Base-by-base conservation (phyloP, 1,140 invertebrate genomes). In the Brachionus sp. region DNA sequence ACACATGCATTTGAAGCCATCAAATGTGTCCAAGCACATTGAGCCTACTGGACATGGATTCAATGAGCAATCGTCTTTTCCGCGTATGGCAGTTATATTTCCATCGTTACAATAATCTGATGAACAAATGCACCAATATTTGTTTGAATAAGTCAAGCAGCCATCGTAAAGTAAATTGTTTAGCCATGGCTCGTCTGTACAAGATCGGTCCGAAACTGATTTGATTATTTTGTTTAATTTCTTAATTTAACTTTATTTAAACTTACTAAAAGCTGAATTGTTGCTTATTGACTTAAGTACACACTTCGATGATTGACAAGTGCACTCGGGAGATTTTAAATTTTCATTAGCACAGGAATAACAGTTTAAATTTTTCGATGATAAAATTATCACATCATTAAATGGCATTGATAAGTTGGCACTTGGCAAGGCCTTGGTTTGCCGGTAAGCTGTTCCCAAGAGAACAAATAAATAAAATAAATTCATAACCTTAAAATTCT, bases 1-100 rank as follows among this genome's bases (percentile, higher is more conserved):
- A 50, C 82, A 83, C 66, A 83, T 83, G 42, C 82, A 83, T 10
- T 64, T 70, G 39, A 73, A 83, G 3, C 82, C 82, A 62, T 83
- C 82, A 16, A 25, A 53, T 12, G 82, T 73, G 57, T 83, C 68
- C 10, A 83, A 46, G 44, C 80, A 82, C 13, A 68, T 37, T 46
- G 80, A 66, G 4, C 80, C 57, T 9, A 37, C 25, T 25, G 80
- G 80, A 46, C 80, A 82, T 10, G 80, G 80, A 82, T 68, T 66
- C n/a, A 13, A 9, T 13, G 80, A 66, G 16, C 80, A 82, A 62
- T 82, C 80, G 35, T 82, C 80, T 16, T 68, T 46, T 5, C 80
- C 80, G 7, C 80, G 37, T 10, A 82, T 82, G 23, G 39, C n/a
- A n/a, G 80, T 70, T 42, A 82, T 25, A 68, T 82, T 57, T 39